Conservation (phyloP, 2,797 vertebrate genomes). For the Cossypha caffra region DNA sequence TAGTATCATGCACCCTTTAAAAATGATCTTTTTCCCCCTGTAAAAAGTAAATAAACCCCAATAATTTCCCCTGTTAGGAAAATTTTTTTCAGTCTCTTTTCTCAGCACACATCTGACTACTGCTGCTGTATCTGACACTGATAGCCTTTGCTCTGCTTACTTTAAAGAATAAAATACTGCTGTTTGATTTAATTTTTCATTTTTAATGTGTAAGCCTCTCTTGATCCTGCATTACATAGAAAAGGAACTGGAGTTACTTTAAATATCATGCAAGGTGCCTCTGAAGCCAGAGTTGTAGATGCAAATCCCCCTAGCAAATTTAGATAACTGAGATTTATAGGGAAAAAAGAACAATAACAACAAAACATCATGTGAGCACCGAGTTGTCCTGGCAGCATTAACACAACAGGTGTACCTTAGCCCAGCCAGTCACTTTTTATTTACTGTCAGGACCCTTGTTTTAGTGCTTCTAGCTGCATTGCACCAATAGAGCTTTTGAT, state of each 20-base stretch:
- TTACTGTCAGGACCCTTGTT: not conserved
- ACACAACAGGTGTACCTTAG: not conserved
- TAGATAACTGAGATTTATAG: not conserved
- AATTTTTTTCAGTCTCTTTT: constrained; percentile 23
- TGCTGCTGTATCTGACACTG: not conserved
- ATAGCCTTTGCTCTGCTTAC: constrained; percentile 66
- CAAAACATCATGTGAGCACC: not conserved
- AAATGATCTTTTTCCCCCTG: not conserved
- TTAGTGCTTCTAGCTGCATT: constrained; percentile 24
- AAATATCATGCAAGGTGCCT: not conserved
- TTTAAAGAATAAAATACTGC: constrained; percentile 58
- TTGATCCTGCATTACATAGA: constrained; percentile 8
- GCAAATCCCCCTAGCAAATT: not conserved
- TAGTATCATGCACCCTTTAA: not conserved
- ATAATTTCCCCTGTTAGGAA: not conserved
- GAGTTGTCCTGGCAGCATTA: not conserved
- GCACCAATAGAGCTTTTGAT: not conserved
- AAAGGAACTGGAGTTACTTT: constrained; percentile 3
- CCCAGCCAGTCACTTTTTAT: not conserved
- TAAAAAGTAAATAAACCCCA: not conserved
- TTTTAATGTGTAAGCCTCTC: constrained; percentile 43
- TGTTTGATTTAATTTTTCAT: constrained; percentile 55
- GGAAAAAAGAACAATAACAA: not conserved
- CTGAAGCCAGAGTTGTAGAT: not conserved
- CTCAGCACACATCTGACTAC: constrained; percentile 9